Conservation (phyloP, 1,140 invertebrate species). For the Trigoniulus corallinus region DNA sequence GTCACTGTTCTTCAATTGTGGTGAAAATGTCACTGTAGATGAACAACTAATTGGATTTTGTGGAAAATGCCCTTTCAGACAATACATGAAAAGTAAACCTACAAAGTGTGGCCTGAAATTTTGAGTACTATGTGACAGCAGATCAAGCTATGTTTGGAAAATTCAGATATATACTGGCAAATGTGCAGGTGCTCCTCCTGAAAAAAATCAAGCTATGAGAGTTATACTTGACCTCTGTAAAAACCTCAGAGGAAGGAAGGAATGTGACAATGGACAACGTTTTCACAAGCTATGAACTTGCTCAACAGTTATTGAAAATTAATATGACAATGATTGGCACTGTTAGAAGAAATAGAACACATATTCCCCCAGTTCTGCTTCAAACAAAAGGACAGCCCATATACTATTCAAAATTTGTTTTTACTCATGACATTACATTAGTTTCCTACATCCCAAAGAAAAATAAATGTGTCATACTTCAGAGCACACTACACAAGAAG, state of each 20-base stretch:
- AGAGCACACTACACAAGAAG: constrained; percentile 10
- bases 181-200: background rate
- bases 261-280: constrained; percentile 2
- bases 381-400: constrained; percentile 1
- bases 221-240: background rate
- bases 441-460: constrained; percentile 15
- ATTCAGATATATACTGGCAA: constrained; percentile 8
- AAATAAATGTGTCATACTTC: constrained; percentile 10
- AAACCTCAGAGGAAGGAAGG: background rate
- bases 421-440: constrained; percentile 11
- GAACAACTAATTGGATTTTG: constrained; percentile 19
- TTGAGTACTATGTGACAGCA: constrained; percentile 10
- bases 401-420: constrained; percentile 5
- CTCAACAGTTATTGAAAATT: background rate
- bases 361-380: background rate
- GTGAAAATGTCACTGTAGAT: constrained; percentile 16
- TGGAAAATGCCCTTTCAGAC: constrained; percentile 17
- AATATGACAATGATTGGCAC: constrained; percentile 4
- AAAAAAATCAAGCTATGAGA: constrained; percentile 2
- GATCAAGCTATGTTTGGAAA: constrained; percentile 5
- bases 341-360: constrained; percentile 1
- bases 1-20: background rate
- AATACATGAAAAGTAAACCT: constrained; percentile 19
- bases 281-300: constrained; percentile 1
- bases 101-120: constrained; percentile 16